These are phyloP conservation scores for Dasyurus viverrinus DNA, from an alignment of 2,113 vertebrate genomes.

Conservation along the genomic window DNA sequence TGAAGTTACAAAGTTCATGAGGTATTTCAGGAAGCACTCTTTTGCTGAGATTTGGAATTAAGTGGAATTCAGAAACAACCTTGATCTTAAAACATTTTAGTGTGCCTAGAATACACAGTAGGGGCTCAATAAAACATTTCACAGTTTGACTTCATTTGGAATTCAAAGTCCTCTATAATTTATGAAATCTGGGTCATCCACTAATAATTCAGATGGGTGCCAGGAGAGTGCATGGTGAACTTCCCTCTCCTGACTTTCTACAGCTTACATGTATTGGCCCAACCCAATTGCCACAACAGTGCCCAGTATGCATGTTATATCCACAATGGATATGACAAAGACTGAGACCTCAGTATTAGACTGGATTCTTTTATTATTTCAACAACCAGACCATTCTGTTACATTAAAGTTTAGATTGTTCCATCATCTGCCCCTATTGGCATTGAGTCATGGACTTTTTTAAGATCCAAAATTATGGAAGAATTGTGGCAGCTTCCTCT, in stretches of 20 bases:
- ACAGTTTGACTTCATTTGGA: background rate
- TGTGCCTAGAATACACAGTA: background rate
- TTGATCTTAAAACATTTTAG: background rate
- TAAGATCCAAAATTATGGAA: background rate
- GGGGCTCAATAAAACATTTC: background rate
- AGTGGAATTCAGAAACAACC: background rate
- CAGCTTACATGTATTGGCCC: background rate
- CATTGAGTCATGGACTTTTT: background rate
- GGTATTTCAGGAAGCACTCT: background rate
- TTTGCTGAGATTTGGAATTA: conserved; percentile 39
- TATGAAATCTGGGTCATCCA: background rate
- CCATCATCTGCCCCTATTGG: background rate
- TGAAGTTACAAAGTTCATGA: background rate
- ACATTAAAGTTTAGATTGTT: background rate
- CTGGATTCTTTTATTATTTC: background rate
- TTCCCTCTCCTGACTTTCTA: background rate
- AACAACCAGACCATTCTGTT: background rate
- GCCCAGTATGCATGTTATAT: background rate
- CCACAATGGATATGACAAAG: background rate
- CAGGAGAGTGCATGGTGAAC: background rate
- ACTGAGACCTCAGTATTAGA: background rate
- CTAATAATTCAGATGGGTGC: background rate
- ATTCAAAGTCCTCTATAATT: background rate
- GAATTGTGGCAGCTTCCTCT: background rate
- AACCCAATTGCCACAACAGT: background rate